phyloP scores from a whole-genome alignment of 2,113 vertebrate genomes.

The Oxygymnocypris stewartii region DNA sequence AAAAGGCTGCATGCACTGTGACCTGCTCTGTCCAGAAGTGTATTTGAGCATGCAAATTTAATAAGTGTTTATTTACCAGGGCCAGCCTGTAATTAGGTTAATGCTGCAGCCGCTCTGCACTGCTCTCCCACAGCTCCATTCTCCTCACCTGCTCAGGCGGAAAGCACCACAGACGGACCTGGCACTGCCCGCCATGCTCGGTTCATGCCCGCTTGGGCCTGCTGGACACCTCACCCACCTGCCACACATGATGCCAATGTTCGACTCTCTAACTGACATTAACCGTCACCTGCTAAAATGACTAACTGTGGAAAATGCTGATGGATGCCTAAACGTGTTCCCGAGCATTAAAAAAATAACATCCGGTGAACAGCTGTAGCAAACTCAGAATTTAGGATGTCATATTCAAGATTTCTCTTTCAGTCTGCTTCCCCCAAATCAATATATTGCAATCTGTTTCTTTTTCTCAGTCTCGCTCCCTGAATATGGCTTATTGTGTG shows the following conservation, averaged over 20 bases:
- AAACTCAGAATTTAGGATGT: neutral
- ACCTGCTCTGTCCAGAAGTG: constrained; percentile 47
- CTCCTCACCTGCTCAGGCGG: constrained; percentile 59
- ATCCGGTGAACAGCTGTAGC: neutral
- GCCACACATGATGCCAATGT: constrained; percentile 20
- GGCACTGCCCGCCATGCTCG: constrained; percentile 34
- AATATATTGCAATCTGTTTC: constrained; percentile 10
- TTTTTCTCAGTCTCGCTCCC: constrained; percentile 2
- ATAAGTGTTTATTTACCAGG: constrained; percentile 61
- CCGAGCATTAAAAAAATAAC: neutral
- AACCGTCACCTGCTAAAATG: constrained; percentile 34
- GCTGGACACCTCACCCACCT: constrained; percentile 27
- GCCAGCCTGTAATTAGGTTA: constrained; percentile 61
- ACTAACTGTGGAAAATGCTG: neutral
- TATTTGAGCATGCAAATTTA: constrained; percentile 65
- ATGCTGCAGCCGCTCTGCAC: constrained; percentile 53
- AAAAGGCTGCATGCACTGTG: constrained; percentile 33
- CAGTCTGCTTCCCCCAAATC: constrained; percentile 2
- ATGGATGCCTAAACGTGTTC: neutral
- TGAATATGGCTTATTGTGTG: constrained; percentile 45
- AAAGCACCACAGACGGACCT: constrained; percentile 54
- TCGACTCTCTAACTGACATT: constrained; percentile 43
- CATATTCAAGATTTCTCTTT: neutral
- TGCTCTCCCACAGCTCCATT: constrained; percentile 57
- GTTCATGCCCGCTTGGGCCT: constrained; percentile 35